phyloP scores from a whole-genome alignment of 92 coral and sea anemone genomes.

The Montipora capitata region DNA sequence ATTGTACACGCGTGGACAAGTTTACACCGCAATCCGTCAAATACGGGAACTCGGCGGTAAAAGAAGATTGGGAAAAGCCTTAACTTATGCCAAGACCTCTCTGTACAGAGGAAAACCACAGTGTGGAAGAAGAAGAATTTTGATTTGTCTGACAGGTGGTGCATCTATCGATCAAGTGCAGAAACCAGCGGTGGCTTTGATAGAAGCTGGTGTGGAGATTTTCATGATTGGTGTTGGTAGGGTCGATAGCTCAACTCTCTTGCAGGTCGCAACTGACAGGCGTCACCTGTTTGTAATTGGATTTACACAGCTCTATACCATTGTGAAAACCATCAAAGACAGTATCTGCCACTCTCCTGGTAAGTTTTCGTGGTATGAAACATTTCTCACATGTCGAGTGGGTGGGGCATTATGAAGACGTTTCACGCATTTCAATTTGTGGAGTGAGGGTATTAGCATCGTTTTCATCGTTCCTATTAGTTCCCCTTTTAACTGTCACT shows the following conservation, averaged over 20 bases:
- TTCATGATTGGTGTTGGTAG: slow-evolving; percentile 65
- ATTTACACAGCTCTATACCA: slow-evolving; percentile 7
- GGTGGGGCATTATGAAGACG: too few relatives aligned
- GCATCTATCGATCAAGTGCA: slow-evolving; percentile 67
- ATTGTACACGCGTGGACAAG: background rate
- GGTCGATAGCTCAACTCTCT: slow-evolving; percentile 3
- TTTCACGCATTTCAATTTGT: too few relatives aligned
- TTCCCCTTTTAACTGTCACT: too few relatives aligned
- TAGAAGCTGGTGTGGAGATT: slow-evolving; percentile 68
- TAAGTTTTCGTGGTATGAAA: background rate
- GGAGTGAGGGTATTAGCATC: too few relatives aligned
- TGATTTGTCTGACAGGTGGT: slow-evolving; percentile 75
- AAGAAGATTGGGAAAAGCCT: slow-evolving; percentile 66
- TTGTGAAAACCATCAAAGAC: slow-evolving; percentile 41
- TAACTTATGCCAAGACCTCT: slow-evolving; percentile 41
- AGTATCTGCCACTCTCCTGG: slow-evolving; percentile 70
- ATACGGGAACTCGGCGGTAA: slow-evolving; percentile 43
- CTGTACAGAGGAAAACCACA: slow-evolving; percentile 72
- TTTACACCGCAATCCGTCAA: slow-evolving; percentile 28
- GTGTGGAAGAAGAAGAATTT: slow-evolving; percentile 77
- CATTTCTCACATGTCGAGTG: too few relatives aligned
- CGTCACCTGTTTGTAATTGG: slow-evolving; percentile 50
- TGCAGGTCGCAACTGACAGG: slow-evolving; percentile 55
- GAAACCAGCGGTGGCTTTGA: slow-evolving; percentile 55
- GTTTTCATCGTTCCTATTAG: too few relatives aligned